Percentiles rank a stretch among this genome's conserved stretches.
Evolutionary conservation across 1,140 invertebrate genomes (phyloP).

Genomic region (Diabrotica undecimpunctata): DNA sequence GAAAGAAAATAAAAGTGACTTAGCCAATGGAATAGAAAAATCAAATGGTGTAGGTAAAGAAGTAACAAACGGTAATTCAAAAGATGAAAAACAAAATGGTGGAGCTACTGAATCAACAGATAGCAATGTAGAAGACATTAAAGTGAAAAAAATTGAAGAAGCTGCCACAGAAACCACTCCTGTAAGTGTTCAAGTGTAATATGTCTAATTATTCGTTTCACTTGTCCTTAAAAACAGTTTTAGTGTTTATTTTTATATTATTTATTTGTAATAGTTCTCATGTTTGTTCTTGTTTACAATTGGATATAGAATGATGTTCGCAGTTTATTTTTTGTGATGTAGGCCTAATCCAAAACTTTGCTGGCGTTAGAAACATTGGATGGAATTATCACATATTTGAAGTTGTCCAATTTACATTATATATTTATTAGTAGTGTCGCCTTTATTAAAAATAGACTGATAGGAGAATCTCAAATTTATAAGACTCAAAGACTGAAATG

Average conservation of each 20-base stretch:
- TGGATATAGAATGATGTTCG: background rate
- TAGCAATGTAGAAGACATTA: slow-evolving; percentile 23
- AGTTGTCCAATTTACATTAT: too few species aligned
- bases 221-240: slow-evolving; percentile 1
- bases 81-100: slow-evolving; percentile 12
- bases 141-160: slow-evolving; percentile 29
- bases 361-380: too few species aligned
- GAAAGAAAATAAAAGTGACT: slow-evolving; percentile 28
- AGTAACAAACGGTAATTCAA: slow-evolving; percentile 12
- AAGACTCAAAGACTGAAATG: too few species aligned
- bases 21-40: slow-evolving; percentile 28
- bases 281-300: slow-evolving; percentile 4
- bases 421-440: too few species aligned
- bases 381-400: too few species aligned
- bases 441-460: too few species aligned
- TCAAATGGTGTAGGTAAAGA: slow-evolving; percentile 17
- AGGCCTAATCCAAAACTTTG: background rate
- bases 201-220: slow-evolving; percentile 9
- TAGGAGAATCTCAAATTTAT: too few species aligned
- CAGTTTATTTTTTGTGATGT: background rate
- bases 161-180: slow-evolving; percentile 23
- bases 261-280: slow-evolving; percentile 21
- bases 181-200: slow-evolving; percentile 30
- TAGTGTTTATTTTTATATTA: slow-evolving; percentile 8
- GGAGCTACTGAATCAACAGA: background rate